Evolutionary conservation across 2,888 invertebrate genomes (phyloP), one percentile per base, ranked within the genome.

Genomic region (Sminthurides aquaticus): DNA sequence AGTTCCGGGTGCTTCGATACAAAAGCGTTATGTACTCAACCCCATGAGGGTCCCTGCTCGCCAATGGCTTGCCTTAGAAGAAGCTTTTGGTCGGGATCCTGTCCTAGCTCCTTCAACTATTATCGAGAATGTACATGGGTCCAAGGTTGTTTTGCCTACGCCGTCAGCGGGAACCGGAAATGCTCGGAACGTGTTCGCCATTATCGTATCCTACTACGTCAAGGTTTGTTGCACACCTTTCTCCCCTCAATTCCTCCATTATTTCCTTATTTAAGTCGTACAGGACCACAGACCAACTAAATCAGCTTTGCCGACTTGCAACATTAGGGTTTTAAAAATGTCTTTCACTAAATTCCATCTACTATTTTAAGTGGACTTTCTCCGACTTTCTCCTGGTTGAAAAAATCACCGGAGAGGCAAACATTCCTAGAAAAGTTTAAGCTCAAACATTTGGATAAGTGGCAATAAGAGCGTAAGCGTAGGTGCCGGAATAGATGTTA

Each of bases 131-230:
- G 57, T 68, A 20, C 67, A 66, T 61, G 69, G 61, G 27, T 34
- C 56, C 20, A 62, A 69, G 26, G 29, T 57, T 15, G 64, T 57
- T n/a, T 68, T 69, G 26, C 64, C 68, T 43, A 57, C 63, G 24
- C 65, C 61, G 49, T 65, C 66, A 59, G 66, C 65, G 55, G 63
- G 64, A 43, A 58, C 66, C 15, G 68, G 67, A 24, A 66, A 68
- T 27, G 67, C 74, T 56, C 68, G 75, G 62, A 91, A 91, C 78
- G 90, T 89, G 0, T 91, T 91, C 76, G 91, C 91, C 62, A 92
- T 92, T 74, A 91, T 91, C 80, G 91, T 92, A 11, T 90, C 91
- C 0, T 92, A 92, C 78, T 92, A 92, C 77, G 90, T 91, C 5
- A 91, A 92, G 84, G 87, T 91, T 27, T 62, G 61, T 55, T 27